Base-by-base conservation (phyloP, 2,113 vertebrate genomes). In the Nansenia antarctica region DNA sequence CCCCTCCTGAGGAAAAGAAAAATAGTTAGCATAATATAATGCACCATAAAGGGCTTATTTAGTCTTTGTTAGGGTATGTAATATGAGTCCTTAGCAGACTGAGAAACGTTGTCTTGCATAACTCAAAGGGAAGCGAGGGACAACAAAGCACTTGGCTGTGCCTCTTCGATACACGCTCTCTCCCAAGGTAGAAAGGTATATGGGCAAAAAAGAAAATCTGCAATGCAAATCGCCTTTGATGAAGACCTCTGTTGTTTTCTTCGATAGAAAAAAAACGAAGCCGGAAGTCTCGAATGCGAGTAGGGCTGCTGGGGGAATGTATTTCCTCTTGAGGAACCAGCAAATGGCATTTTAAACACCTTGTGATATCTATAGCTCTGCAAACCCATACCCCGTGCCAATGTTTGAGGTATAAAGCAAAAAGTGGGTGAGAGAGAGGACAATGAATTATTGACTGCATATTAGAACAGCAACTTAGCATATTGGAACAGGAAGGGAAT, bases 361-460 rank as follows among this genome's bases (percentile, higher is more conserved):
- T 18, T 27, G 57, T 1, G 34, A 49, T 31, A 26, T 9, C 32
- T 37, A 22, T 42, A 91, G 93, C 85, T 90, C 93, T 76, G 91
- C 91, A 9, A 18, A 26, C 35, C 31, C 18, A 20, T 12, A 11
- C 3, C 24, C 20, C 60, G 18, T 12, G 62, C 47, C 60, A 75
- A 68, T 60, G 73, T 77, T 42, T 79, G 27, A 70, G 68, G 62
- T 27, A 64, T 52, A 47, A 15, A 39, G 64, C 70, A 66, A 26
- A 61, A 70, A 74, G 26, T 4, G 65, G 77, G 0, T 45, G 69
- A 69, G 9, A 64, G 22, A 81, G 74, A 71, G 74, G 78, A 70
- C 9, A 6, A 80, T 79, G 29, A 67, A 81, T 78, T 71, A 78
- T 83, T 80, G 58, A 78, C 47, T n/a, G 11, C 27, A 30, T 58